Conservation (phyloP, 2,113 vertebrate genomes). For the Chunga burmeisteri region DNA sequence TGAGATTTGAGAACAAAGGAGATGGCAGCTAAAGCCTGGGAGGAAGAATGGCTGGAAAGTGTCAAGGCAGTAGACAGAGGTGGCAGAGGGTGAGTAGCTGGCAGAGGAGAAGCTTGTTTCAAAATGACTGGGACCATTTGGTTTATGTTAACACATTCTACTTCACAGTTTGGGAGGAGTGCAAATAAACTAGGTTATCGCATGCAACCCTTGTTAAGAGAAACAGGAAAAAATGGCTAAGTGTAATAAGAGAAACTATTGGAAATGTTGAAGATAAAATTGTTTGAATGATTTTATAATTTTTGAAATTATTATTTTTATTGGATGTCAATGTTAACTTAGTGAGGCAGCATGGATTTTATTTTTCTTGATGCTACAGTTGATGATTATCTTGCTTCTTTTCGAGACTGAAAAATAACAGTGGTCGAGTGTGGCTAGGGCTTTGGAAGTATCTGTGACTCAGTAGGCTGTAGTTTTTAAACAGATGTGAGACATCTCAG, state of each 20-base stretch:
- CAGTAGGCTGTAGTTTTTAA: slow-evolving; percentile 15
- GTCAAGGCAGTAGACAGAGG: slow-evolving; percentile 39
- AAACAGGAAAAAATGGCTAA: slow-evolving; percentile 44
- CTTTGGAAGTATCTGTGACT: slow-evolving; percentile 24
- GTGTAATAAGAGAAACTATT: slow-evolving; percentile 3
- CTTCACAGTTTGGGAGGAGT: slow-evolving; percentile 57
- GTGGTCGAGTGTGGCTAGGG: neutral
- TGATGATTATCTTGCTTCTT: slow-evolving; percentile 19
- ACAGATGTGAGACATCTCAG: neutral
- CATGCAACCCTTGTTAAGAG: slow-evolving; percentile 49
- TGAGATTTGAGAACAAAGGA: neutral
- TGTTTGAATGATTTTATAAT: slow-evolving; percentile 6
- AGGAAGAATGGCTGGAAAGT: slow-evolving; percentile 9
- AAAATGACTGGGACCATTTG: slow-evolving; percentile 57
- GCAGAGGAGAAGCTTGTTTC: slow-evolving; percentile 45
- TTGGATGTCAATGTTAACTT: slow-evolving; percentile 21
- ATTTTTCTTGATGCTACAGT: neutral
- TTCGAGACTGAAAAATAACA: slow-evolving; percentile 36
- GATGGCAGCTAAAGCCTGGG: neutral
- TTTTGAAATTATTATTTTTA: slow-evolving; percentile 27
- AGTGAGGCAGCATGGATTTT: neutral
- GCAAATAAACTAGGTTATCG: slow-evolving; percentile 62
- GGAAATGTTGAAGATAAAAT: neutral
- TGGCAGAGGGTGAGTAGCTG: slow-evolving; percentile 37
- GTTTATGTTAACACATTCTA: slow-evolving; percentile 62